Conservation (phyloP, 2,888 invertebrate genomes). For the Leptothorax acervorum region DNA sequence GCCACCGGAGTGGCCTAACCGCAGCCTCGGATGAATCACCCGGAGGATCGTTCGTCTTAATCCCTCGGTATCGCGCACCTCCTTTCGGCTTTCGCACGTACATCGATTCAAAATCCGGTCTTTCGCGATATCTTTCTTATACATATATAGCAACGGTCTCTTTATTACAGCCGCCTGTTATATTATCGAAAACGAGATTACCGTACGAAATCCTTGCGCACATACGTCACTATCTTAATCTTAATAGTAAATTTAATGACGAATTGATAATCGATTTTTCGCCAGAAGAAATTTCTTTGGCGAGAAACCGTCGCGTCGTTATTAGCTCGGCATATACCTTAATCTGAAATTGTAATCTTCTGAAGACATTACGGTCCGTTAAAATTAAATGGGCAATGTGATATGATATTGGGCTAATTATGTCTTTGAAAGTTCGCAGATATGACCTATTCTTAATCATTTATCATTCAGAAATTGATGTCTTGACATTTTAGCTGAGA, state of each 20-base stretch:
- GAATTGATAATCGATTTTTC: not conserved
- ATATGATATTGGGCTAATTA: not conserved
- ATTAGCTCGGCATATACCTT: not conserved
- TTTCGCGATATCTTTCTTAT: constrained; percentile 14
- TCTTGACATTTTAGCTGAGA: not conserved
- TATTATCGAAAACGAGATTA: not conserved
- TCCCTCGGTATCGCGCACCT: constrained; percentile 49
- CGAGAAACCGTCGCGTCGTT: not conserved
- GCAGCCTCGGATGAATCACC: constrained; percentile 80
- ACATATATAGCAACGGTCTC: not conserved
- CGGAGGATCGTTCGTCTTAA: constrained; percentile 73
- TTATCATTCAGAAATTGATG: not conserved
- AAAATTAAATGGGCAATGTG: not conserved
- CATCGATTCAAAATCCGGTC: not conserved
- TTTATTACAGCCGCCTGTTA: not conserved
- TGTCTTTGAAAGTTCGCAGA: not conserved
- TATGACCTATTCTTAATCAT: not conserved
- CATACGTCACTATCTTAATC: not conserved
- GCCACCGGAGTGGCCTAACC: constrained; percentile 70
- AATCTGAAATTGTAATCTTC: not conserved
- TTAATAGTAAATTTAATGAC: not conserved
- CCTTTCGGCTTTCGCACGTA: constrained; percentile 38
- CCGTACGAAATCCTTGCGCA: not conserved
- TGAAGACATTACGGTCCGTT: not conserved
- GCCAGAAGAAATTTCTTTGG: not conserved